Conservation (phyloP, 2,113 vertebrate genomes). For the Thomomys bottae region DNA sequence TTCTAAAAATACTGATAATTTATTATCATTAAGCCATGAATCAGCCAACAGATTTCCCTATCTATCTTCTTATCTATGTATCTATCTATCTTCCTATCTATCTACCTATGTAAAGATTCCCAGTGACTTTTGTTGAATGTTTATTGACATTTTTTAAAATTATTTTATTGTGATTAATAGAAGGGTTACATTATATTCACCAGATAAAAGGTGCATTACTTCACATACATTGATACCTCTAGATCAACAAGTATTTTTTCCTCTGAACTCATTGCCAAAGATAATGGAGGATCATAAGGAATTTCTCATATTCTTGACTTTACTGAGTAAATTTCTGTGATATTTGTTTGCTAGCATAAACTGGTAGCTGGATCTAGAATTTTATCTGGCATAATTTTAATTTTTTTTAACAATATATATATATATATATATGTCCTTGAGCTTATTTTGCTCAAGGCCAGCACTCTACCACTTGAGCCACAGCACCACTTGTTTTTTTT, state of each 20-base stretch:
- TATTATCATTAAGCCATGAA: background rate
- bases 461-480: too few species aligned
- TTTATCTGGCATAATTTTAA: background rate
- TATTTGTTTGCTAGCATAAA: background rate
- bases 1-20: slow-evolving; percentile 1
- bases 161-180: too few species aligned
- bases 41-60: background rate
- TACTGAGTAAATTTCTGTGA: background rate
- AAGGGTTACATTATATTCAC: too few species aligned
- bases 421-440: too few species aligned
- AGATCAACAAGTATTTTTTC: background rate
- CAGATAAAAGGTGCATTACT: too few species aligned
- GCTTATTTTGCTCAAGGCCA: too few species aligned
- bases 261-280: slow-evolving; percentile 21
- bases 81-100: too few species aligned
- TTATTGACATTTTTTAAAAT: background rate
- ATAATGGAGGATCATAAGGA: background rate
- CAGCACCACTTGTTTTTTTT: too few species aligned
- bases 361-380: background rate
- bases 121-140: background rate
- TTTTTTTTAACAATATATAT: background rate
- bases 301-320: slow-evolving; percentile 39
- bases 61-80: too few species aligned
- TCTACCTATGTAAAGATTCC: background rate
- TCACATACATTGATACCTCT: too few species aligned